phyloP scores from a whole-genome alignment of 2,888 invertebrate genomes.

The Atethmia centrago region DNA sequence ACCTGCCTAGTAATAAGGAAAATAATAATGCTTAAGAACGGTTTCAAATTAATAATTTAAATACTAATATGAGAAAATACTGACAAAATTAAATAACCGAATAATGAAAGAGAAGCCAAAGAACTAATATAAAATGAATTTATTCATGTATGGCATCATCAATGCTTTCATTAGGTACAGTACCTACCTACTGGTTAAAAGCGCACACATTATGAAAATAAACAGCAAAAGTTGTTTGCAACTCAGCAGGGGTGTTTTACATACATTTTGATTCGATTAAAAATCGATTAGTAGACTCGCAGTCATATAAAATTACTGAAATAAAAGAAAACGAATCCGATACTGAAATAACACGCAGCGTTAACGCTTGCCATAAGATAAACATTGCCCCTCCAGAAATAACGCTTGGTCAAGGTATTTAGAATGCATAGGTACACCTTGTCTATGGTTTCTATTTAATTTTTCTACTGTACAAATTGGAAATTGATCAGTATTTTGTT shows the following conservation, averaged over 20 bases:
- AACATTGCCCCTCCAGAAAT: slow-evolving; percentile 84
- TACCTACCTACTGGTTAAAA: slow-evolving; percentile 48
- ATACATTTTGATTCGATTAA: slow-evolving; percentile 70
- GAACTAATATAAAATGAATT: background rate
- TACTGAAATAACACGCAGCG: slow-evolving; percentile 81
- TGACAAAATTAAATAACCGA: background rate
- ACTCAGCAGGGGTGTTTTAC: slow-evolving; percentile 41
- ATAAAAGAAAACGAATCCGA: slow-evolving; percentile 84
- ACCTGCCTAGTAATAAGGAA: background rate
- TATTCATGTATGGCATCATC: slow-evolving; percentile 28
- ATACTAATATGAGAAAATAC: background rate
- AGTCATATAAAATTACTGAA: slow-evolving; percentile 83
- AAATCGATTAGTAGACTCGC: slow-evolving; percentile 76
- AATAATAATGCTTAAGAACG: background rate
- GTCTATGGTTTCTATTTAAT: slow-evolving; percentile 72
- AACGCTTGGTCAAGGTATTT: slow-evolving; percentile 81
- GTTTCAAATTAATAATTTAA: background rate
- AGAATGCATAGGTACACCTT: slow-evolving; percentile 78
- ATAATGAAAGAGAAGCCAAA: background rate
- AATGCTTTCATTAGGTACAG: slow-evolving; percentile 7
- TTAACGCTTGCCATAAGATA: slow-evolving; percentile 80
- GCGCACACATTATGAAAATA: slow-evolving; percentile 52
- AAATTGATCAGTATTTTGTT: slow-evolving; percentile 46
- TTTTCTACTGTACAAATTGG: slow-evolving; percentile 48
- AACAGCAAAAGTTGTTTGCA: slow-evolving; percentile 54